A percentile compares a stretch with the other conserved stretches of the same genome.
phyloP scores from a whole-genome alignment of 53 echinoderm and acorn worm species.

The Henricia sp. region DNA sequence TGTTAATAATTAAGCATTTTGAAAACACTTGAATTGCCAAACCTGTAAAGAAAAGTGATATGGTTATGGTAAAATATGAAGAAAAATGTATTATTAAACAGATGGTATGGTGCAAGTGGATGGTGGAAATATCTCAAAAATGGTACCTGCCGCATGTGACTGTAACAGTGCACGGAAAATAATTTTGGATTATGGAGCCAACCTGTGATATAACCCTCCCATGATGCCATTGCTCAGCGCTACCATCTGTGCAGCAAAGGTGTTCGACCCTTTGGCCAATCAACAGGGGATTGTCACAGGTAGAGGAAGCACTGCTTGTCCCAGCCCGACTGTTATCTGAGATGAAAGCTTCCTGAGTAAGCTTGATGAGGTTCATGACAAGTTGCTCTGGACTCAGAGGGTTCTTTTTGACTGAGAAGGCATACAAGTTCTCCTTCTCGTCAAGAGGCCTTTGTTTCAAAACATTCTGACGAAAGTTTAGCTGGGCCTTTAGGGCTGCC shows the following conservation, averaged over 20 bases:
- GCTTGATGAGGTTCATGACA: not conserved
- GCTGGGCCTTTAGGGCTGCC: constrained; percentile 50
- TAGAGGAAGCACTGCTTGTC: not conserved
- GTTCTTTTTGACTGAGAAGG: constrained; percentile 3
- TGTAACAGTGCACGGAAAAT: too few relatives aligned
- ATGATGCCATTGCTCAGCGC: not conserved
- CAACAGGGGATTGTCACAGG: not conserved
- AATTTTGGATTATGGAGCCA: too few relatives aligned
- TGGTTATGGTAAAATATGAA: too few relatives aligned
- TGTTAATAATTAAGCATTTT: too few relatives aligned
- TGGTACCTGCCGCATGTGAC: too few relatives aligned
- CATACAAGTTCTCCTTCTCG: constrained; percentile 10
- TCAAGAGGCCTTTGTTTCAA: constrained; percentile 30
- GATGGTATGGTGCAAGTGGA: too few relatives aligned
- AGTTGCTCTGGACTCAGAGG: not conserved
- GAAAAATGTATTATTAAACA: too few relatives aligned
- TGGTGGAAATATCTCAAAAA: too few relatives aligned
- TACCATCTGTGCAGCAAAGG: not conserved
- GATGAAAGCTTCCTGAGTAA: not conserved
- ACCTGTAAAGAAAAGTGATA: too few relatives aligned
- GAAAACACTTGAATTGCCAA: too few relatives aligned
- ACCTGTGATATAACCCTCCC: too few relatives aligned
- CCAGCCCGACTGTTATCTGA: not conserved
- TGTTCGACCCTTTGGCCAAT: not conserved
- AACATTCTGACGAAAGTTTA: constrained; percentile 48